phyloP scores from a whole-genome alignment of 2,797 vertebrate species.

The Gymnothorax reevesii region DNA sequence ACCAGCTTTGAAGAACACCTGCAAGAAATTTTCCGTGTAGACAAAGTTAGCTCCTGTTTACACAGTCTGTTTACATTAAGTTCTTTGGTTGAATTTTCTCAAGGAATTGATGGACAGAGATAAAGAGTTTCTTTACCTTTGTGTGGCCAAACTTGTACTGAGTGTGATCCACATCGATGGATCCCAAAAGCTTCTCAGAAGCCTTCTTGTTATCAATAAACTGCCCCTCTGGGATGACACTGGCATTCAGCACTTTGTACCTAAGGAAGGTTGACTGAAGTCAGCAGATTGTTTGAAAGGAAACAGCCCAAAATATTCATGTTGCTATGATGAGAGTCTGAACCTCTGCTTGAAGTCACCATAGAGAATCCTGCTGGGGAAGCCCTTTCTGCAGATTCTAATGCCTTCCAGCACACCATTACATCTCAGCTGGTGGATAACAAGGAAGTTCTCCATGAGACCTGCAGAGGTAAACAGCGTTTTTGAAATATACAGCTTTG shows the following conservation, averaged over 20 bases:
- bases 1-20: slow-evolving; percentile 88
- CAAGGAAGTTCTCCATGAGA: slow-evolving; percentile 73
- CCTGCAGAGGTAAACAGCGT: slow-evolving; percentile 44
- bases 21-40: background rate
- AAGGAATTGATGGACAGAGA: background rate
- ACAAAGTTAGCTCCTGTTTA: slow-evolving; percentile 32
- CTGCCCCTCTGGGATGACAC: slow-evolving; percentile 85
- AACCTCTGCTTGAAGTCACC: slow-evolving; percentile 84
- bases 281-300: background rate
- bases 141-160: slow-evolving; percentile 88
- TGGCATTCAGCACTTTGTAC: slow-evolving; percentile 82
- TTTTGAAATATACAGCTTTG: background rate
- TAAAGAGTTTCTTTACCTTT: slow-evolving; percentile 58
- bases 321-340: background rate
- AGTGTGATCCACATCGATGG: slow-evolving; percentile 83
- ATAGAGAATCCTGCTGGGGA: slow-evolving; percentile 83
- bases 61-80: background rate
- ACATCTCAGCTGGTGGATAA: slow-evolving; percentile 86
- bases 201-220: slow-evolving; percentile 91
- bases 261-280: slow-evolving; percentile 45
- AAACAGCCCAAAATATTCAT: background rate
- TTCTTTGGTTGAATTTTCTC: background rate
- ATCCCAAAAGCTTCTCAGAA: slow-evolving; percentile 83
- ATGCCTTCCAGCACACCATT: slow-evolving; percentile 87
- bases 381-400: slow-evolving; percentile 85